Percentiles rank a stretch among this genome's conserved stretches.
phyloP scores from a whole-genome alignment of 1,140 invertebrate species.

The Platorchestia sp. region DNA sequence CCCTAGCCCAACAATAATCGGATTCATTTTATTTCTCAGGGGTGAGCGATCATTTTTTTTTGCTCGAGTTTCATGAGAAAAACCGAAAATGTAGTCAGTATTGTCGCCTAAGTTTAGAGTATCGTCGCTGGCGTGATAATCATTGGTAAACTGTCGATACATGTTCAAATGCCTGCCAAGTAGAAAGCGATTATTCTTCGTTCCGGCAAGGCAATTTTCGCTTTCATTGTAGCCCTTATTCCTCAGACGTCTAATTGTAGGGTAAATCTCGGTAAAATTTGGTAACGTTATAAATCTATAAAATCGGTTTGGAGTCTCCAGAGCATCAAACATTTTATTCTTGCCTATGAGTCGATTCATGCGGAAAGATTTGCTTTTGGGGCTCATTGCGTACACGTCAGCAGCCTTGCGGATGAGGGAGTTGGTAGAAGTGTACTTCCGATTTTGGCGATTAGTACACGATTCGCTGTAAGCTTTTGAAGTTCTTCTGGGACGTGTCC shows the following conservation, averaged over 20 bases:
- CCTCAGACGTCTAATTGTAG: background rate
- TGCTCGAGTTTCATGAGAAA: background rate
- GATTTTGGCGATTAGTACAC: background rate
- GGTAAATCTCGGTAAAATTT: slow-evolving; percentile 19
- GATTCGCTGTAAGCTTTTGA: background rate
- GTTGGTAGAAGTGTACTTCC: background rate
- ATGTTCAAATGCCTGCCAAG: background rate
- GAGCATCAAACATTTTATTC: slow-evolving; percentile 39
- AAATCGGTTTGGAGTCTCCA: slow-evolving; percentile 13
- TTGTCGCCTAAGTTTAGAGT: slow-evolving; percentile 10
- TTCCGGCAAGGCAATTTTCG: background rate
- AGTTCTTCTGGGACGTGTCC: background rate
- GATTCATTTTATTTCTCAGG: background rate
- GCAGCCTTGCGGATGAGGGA: background rate
- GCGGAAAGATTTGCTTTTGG: slow-evolving; percentile 41
- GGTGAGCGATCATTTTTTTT: background rate
- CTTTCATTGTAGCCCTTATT: background rate
- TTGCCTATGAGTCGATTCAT: slow-evolving; percentile 28
- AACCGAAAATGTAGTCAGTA: slow-evolving; percentile 42
- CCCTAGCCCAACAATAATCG: background rate
- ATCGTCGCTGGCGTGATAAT: slow-evolving; percentile 9
- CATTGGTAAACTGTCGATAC: slow-evolving; percentile 35
- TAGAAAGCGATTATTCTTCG: background rate
- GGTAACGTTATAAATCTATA: slow-evolving; percentile 28
- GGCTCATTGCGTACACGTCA: background rate